These are phyloP conservation scores for Garrulus glandarius DNA, from an alignment of 2,797 vertebrate species.

Conservation along the genomic window DNA sequence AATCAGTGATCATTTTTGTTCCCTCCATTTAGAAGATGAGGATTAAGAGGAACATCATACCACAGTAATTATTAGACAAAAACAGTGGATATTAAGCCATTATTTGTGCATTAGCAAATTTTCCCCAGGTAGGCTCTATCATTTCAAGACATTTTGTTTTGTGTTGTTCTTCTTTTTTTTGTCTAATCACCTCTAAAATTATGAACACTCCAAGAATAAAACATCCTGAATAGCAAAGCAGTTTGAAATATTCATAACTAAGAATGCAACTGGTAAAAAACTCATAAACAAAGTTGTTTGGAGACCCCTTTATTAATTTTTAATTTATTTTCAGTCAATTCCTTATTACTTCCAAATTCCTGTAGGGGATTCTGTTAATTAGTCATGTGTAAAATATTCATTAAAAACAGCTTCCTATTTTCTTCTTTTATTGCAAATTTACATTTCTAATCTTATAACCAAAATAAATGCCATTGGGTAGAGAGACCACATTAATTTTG, in stretches of 20 bases:
- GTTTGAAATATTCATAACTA: conserved; percentile 81
- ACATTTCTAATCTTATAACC: conserved; percentile 80
- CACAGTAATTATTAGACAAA: conserved; percentile 59
- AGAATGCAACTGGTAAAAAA: conserved; percentile 77
- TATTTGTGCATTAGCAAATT: conserved; percentile 76
- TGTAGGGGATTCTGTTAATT: conserved; percentile 83
- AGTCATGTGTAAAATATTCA: conserved; percentile 83
- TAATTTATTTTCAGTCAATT: conserved; percentile 84
- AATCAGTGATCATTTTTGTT: conserved; percentile 33
- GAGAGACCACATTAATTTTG: conserved; percentile 76
- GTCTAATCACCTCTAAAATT: conserved; percentile 80
- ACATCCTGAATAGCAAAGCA: conserved; percentile 75
- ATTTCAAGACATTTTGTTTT: conserved; percentile 74
- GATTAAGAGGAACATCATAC: conserved; percentile 40
- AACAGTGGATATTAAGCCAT: conserved; percentile 70
- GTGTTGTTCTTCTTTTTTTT: conserved; percentile 66
- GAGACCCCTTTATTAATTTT: conserved; percentile 84
- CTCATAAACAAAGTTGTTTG: conserved; percentile 82
- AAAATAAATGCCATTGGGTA: conserved; percentile 80
- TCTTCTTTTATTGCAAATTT: conserved; percentile 81
- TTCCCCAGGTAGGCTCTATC: conserved; percentile 73
- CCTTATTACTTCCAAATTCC: conserved; percentile 81
- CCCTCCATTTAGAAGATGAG: conserved; percentile 2
- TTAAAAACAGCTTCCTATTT: conserved; percentile 80
- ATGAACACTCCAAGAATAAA: conserved; percentile 76